Evolutionary conservation across 2,113 vertebrate species (phyloP).

Genomic region (Sphyrna mokarran): DNA sequence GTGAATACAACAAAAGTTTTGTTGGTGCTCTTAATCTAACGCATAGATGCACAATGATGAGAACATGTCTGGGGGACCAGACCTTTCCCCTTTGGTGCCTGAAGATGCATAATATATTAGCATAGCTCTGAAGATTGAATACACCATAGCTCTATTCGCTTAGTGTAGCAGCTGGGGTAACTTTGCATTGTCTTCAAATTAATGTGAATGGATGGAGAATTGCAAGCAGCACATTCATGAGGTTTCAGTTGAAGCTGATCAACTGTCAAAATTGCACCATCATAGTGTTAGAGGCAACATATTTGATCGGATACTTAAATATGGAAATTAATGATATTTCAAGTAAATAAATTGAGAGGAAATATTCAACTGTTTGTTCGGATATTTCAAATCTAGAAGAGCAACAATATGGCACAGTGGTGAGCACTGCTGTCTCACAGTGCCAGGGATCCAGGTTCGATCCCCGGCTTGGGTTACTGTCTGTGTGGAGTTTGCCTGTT

Average conservation of each 20-base stretch:
- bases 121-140: not conserved
- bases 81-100: not conserved
- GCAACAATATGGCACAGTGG: too few species aligned
- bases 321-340: not conserved
- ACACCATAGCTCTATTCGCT: not conserved
- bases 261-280: not conserved
- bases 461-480: too few species aligned
- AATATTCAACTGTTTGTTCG: not conserved
- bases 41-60: not conserved
- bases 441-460: too few species aligned
- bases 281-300: not conserved
- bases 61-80: not conserved
- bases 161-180: not conserved
- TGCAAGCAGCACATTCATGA: not conserved
- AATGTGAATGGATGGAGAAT: not conserved
- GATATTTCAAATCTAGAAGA: not conserved
- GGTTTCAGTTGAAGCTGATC: not conserved
- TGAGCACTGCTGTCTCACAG: too few species aligned
- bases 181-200: not conserved
- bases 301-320: not conserved
- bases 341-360: not conserved
- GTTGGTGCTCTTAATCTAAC: not conserved
- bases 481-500: too few species aligned
- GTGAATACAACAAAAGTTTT: not conserved
- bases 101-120: not conserved